Conservation (phyloP, 2,797 vertebrate species). For the Acanthornis magna region DNA sequence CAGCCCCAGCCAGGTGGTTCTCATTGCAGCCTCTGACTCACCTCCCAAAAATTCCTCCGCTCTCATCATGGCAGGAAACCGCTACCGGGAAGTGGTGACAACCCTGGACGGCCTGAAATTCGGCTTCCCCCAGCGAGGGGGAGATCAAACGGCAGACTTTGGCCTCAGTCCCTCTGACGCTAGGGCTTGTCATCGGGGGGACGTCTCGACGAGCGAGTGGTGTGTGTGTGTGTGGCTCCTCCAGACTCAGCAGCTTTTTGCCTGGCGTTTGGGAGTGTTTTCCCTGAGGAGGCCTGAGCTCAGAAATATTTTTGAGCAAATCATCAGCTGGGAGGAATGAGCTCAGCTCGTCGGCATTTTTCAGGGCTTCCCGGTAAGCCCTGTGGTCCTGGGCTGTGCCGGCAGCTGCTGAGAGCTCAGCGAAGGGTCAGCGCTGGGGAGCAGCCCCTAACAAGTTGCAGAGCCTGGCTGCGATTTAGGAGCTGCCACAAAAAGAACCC, state of each 20-base stretch:
- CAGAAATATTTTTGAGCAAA: conserved; percentile 16
- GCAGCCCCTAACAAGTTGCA: neutral
- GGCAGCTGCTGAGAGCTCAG: neutral
- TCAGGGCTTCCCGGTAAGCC: neutral
- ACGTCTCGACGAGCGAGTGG: neutral
- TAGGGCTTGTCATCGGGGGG: neutral
- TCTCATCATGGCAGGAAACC: conserved; percentile 27
- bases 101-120: neutral
- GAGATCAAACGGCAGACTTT: neutral
- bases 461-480: neutral
- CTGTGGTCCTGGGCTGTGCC: neutral
- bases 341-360: neutral
- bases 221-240: neutral
- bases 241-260: neutral
- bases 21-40: conserved; percentile 41
- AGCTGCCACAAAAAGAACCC: neutral
- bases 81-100: conserved; percentile 7
- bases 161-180: neutral
- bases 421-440: fast-evolving
- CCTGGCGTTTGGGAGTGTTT: neutral
- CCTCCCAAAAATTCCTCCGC: neutral
- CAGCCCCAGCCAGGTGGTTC: neutral
- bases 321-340: conserved; percentile 13
- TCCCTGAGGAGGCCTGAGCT: neutral
- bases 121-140: neutral